These are phyloP conservation scores for Leptinotarsa rubiginosa DNA, from an alignment of 2,888 invertebrate species.

Conservation along the genomic window DNA sequence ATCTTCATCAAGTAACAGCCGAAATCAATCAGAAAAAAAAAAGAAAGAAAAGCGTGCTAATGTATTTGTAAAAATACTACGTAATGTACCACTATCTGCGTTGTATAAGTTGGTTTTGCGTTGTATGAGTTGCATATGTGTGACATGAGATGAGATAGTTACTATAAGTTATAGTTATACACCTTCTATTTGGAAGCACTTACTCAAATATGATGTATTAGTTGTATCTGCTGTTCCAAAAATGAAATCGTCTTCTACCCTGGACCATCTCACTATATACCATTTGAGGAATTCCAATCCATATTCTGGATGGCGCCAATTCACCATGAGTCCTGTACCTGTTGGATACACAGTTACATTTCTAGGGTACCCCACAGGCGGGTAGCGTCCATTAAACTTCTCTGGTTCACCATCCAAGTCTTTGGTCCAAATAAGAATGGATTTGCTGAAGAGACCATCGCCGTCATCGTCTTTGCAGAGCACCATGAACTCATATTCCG, in stretches of 20 bases:
- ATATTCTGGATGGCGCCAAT: slow-evolving; percentile 77
- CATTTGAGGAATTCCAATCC: slow-evolving; percentile 71
- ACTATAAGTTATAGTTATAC: too few relatives aligned
- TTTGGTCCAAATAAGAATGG: slow-evolving; percentile 80
- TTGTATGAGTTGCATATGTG: too few relatives aligned
- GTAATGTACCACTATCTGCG: too few relatives aligned
- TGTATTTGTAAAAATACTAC: too few relatives aligned
- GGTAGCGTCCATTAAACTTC: slow-evolving; percentile 46
- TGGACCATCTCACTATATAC: slow-evolving; percentile 78
- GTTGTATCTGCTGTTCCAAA: slow-evolving; percentile 76
- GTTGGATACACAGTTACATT: slow-evolving; percentile 79
- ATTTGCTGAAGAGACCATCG: slow-evolving; percentile 91
- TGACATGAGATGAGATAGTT: too few relatives aligned
- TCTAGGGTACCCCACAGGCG: slow-evolving; percentile 71
- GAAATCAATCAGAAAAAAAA: too few relatives aligned
- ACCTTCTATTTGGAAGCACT: slow-evolving; percentile 30
- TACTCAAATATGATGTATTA: slow-evolving; percentile 74
- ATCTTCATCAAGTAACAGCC: too few relatives aligned
- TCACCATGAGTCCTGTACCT: slow-evolving; percentile 81
- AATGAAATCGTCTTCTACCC: slow-evolving; percentile 73
- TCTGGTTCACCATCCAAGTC: slow-evolving; percentile 58
- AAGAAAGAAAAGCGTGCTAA: too few relatives aligned
- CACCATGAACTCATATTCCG: slow-evolving; percentile 91
- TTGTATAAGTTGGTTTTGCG: too few relatives aligned
- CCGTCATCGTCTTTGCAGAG: slow-evolving; percentile 88